These are phyloP conservation scores for Odobenus rosmarus DNA, from an alignment of 2,113 vertebrate genomes.

Conservation along the genomic window DNA sequence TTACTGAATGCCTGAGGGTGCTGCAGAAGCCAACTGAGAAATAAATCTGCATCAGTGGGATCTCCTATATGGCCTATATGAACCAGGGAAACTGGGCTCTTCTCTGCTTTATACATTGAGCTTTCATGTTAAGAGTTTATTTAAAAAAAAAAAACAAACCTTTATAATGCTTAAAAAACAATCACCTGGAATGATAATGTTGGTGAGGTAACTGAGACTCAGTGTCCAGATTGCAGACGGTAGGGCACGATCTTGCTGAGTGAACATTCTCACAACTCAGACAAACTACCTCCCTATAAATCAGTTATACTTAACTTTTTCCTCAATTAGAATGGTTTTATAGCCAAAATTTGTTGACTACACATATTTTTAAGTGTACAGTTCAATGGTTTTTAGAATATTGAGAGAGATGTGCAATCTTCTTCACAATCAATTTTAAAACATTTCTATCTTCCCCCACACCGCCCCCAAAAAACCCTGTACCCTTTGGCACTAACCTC, in stretches of 20 bases:
- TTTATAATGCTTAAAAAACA: not conserved
- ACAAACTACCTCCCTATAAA: not conserved
- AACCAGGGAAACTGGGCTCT: not conserved
- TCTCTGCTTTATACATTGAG: not conserved
- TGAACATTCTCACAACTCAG: not conserved
- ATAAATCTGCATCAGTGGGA: fast-evolving
- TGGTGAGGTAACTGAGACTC: not conserved
- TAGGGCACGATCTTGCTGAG: not conserved
- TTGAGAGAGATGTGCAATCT: not conserved
- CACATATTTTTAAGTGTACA: not conserved
- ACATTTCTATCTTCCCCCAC: not conserved
- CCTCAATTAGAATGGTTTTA: not conserved
- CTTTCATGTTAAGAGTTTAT: not conserved
- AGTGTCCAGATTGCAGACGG: not conserved
- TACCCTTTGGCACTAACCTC: not conserved
- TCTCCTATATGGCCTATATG: not conserved
- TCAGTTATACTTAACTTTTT: not conserved
- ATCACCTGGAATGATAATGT: not conserved
- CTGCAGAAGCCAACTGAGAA: not conserved
- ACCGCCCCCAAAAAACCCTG: not conserved
- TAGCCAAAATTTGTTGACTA: not conserved
- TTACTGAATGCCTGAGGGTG: not conserved
- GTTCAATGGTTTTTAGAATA: not conserved
- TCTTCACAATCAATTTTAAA: not conserved
- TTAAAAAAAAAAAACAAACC: not conserved